Evolutionary conservation across 2,888 invertebrate species (phyloP), one percentile per base, ranked within the genome.

Genomic region (Tigriopus californicus): DNA sequence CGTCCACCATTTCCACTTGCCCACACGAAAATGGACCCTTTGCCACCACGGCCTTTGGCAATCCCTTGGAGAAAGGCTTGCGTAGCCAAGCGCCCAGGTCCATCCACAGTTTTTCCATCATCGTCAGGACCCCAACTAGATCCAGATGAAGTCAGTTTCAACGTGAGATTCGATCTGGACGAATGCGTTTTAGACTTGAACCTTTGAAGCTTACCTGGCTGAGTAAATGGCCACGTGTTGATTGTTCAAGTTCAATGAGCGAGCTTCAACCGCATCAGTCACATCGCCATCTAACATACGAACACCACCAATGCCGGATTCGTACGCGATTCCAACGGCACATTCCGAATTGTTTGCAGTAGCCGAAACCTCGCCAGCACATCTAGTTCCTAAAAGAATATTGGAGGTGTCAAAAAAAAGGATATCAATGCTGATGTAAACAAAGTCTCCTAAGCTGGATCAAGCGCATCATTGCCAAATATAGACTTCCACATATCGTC

Each of bases 181-280:
- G 5, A 3, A 44, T 15, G 18, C 5, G 2, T 3, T 15, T 44
- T 3, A 42, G 44, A 15, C 5, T 44, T n/a, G 18, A n/a, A 15
- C n/a, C n/a, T n/a, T n/a, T n/a, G n/a, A n/a, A n/a, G n/a, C 24
- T 11, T 47, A 47, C 47, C 47, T 91, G 6, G 95, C 95, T 67
- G 91, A 92, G 74, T 97, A 98, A 66, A 98, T 92, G 72, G 98
- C 92, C 64, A 98, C 92, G 71, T 97, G 94, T 67, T 97, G 89
- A 33, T 89, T 87, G 71, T 92, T 91, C 60, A 92, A 78, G 66
- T 90, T 87, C 22, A 98, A 76, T 0, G 94, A 92, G 62, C 88
- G 79, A 1, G 97, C 95, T 74, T 98, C 98, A 11, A 98, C 95
- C 0, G 92, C 92, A 71, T 98, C 98, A 1, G 97, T 98, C 60